phyloP scores from a whole-genome alignment of 2,888 invertebrate genomes.

The Cephus rjabovi region DNA sequence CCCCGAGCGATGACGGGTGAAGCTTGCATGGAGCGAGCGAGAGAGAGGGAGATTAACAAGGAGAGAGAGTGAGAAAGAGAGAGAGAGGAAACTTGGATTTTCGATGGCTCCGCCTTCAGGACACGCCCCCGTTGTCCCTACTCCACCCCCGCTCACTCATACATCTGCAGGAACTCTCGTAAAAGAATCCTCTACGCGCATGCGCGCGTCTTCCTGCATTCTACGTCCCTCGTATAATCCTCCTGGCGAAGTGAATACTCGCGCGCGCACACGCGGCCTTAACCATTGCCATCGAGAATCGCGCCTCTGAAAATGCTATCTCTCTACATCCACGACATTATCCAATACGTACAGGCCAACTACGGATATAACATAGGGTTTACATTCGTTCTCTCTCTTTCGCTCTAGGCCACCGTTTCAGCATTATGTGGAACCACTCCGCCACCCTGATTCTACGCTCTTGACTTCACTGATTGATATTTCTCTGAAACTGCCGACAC shows the following conservation, averaged over 20 bases:
- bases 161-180: neutral
- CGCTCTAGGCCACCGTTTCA: constrained; percentile 2
- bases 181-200: too few relatives aligned
- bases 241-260: neutral
- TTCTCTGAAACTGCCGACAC: constrained; percentile 25
- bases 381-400: too few relatives aligned
- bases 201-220: too few relatives aligned
- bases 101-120: constrained; percentile 53
- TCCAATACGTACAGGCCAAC: too few relatives aligned
- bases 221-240: too few relatives aligned
- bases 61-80: constrained; percentile 2
- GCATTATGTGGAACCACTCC: constrained; percentile 40
- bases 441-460: constrained; percentile 53
- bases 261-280: constrained; percentile 1
- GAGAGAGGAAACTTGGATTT: constrained; percentile 50
- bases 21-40: constrained; percentile 33
- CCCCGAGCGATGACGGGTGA: constrained; percentile 56
- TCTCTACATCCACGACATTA: too few relatives aligned
- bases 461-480: constrained; percentile 54
- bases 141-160: constrained; percentile 38
- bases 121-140: constrained; percentile 44
- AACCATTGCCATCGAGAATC: too few relatives aligned
- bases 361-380: too few relatives aligned
- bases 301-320: too few relatives aligned
- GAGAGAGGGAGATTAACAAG: neutral